These are phyloP conservation scores for Trinorchestia longiramus DNA, from an alignment of 1,140 invertebrate genomes.

Conservation along the genomic window DNA sequence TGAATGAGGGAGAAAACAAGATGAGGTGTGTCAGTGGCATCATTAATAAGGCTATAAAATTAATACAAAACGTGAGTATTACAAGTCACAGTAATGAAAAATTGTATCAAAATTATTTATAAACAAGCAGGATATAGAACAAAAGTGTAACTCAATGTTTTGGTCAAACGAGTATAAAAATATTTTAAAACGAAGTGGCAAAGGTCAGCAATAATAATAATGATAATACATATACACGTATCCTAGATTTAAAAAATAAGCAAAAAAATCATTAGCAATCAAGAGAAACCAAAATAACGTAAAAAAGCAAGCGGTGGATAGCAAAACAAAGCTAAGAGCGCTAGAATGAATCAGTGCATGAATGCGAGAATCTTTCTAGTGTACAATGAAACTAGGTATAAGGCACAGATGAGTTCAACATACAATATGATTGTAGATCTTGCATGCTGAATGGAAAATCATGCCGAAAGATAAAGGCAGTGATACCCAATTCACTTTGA, in stretches of 20 bases:
- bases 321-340: not conserved
- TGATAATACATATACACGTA: not conserved
- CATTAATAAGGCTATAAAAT: not conserved
- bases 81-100: not conserved
- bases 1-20: not conserved
- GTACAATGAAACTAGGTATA: not conserved
- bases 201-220: not conserved
- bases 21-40: not conserved
- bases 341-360: not conserved
- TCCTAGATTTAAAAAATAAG: not conserved
- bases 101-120: not conserved
- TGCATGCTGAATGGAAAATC: not conserved
- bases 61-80: not conserved
- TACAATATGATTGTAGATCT: not conserved
- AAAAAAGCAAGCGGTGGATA: not conserved
- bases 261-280: not conserved
- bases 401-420: not conserved
- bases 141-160: not conserved
- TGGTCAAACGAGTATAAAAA: not conserved
- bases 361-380: not conserved
- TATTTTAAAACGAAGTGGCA: not conserved
- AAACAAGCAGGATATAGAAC: not conserved
- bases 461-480: not conserved
- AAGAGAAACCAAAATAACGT: not conserved
- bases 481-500: not conserved